phyloP scores from a whole-genome alignment of 2,113 vertebrate species.

The Salvelinus sp. region DNA sequence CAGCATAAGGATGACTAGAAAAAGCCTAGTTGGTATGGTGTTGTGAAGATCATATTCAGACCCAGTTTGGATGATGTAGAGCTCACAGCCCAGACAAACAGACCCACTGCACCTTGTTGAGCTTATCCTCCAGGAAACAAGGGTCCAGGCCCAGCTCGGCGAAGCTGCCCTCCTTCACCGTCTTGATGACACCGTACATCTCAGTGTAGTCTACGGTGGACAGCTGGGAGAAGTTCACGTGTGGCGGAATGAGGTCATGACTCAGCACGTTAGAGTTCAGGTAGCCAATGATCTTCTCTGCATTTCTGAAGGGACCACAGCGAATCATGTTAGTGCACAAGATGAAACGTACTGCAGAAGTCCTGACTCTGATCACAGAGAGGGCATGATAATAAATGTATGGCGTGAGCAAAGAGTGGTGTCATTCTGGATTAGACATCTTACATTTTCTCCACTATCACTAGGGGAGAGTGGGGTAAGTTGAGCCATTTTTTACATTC shows the following conservation, averaged over 20 bases:
- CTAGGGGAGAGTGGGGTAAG: background rate
- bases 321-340: background rate
- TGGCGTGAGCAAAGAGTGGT: background rate
- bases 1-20: too few relatives aligned
- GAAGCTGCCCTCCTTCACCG: slow-evolving; percentile 86
- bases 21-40: background rate
- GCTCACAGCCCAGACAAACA: background rate
- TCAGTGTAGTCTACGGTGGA: slow-evolving; percentile 87
- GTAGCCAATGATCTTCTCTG: slow-evolving; percentile 92
- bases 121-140: slow-evolving; percentile 90
- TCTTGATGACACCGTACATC: slow-evolving; percentile 93
- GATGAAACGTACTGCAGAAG: background rate
- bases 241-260: slow-evolving; percentile 91
- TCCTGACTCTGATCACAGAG: background rate
- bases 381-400: background rate
- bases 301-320: slow-evolving; percentile 75
- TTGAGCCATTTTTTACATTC: too few relatives aligned
- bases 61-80: background rate
- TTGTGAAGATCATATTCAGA: background rate
- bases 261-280: slow-evolving; percentile 87
- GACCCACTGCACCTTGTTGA: slow-evolving; percentile 82
- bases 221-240: slow-evolving; percentile 94
- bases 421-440: too few relatives aligned
- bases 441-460: too few relatives aligned
- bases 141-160: slow-evolving; percentile 85